These are phyloP conservation scores for Antechinus flavipes DNA, from an alignment of 2,113 vertebrate genomes.

Conservation along the genomic window DNA sequence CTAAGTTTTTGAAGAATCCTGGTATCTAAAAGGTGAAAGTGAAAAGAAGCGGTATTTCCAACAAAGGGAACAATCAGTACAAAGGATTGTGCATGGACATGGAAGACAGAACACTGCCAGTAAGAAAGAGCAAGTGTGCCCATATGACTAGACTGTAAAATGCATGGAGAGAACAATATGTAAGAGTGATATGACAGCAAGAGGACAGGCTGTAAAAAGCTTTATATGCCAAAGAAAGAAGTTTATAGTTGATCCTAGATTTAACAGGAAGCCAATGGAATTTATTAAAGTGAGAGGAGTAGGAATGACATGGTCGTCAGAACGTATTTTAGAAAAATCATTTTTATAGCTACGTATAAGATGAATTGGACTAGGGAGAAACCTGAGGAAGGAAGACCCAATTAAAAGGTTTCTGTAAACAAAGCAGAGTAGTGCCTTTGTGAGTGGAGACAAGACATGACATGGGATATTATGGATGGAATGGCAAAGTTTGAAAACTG, in stretches of 20 bases:
- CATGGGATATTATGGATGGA: conserved; percentile 28
- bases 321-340: neutral
- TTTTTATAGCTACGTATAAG: neutral
- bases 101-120: neutral
- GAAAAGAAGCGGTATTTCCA: too few species aligned
- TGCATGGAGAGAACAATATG: too few species aligned
- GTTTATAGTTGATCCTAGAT: neutral
- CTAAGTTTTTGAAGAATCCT: too few species aligned
- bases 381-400: neutral
- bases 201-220: neutral
- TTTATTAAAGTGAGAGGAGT: neutral
- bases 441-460: neutral
- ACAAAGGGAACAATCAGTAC: too few species aligned
- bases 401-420: neutral
- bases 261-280: neutral
- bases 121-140: too few species aligned
- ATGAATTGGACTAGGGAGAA: neutral
- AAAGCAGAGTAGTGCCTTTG: neutral
- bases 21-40: too few species aligned
- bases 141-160: too few species aligned
- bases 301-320: neutral
- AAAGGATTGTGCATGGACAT: neutral
- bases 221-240: neutral
- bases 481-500: conserved; percentile 18
- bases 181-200: neutral